phyloP scores from a whole-genome alignment of 2,113 vertebrate genomes.

The Notarius quadriscutis region DNA sequence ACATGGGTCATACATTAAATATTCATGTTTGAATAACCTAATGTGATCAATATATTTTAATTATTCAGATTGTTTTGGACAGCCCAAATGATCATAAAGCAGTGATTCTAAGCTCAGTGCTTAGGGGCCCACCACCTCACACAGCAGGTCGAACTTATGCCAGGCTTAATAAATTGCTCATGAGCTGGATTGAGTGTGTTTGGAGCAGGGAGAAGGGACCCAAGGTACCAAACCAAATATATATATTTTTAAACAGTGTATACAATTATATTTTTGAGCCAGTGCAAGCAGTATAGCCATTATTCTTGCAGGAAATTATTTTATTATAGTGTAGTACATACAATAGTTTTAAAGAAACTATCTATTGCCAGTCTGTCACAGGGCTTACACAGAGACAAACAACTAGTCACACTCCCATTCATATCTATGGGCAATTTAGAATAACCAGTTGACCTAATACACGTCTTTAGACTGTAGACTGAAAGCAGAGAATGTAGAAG shows the following conservation, averaged over 20 bases:
- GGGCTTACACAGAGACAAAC: no score
- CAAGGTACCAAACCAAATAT: no score
- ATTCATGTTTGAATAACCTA: background rate
- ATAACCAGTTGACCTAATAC: no score
- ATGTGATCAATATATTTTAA: background rate
- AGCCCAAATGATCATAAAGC: background rate
- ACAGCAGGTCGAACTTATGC: background rate
- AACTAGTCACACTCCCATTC: no score
- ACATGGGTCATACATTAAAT: background rate
- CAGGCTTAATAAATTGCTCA: background rate
- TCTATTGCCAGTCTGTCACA: no score
- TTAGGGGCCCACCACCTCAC: background rate
- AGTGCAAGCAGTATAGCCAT: background rate
- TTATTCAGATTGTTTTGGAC: background rate
- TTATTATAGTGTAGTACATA: background rate
- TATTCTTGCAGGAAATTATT: background rate
- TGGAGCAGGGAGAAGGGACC: no score
- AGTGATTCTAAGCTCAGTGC: background rate
- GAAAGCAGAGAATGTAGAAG: no score
- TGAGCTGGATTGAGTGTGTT: no score
- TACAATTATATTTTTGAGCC: background rate
- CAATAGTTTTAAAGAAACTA: background rate
- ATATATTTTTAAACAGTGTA: background rate
- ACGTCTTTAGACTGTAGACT: no score
- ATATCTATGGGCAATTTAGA: no score